These are phyloP conservation scores for Chaetorhynchus papuensis DNA, from an alignment of 2,113 vertebrate species.

Conservation along the genomic window DNA sequence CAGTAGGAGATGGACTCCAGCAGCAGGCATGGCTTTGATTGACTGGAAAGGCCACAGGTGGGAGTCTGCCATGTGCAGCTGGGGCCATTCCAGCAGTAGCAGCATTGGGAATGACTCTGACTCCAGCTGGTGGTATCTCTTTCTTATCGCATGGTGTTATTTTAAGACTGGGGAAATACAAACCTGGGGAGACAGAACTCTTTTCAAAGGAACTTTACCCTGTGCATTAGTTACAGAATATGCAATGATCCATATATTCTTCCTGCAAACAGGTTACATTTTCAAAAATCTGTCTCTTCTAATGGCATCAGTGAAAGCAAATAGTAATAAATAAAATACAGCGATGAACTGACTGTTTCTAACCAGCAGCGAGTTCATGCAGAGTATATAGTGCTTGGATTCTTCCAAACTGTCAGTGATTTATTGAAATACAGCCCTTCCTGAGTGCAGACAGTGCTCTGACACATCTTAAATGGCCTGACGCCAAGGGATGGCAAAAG, in stretches of 20 bases:
- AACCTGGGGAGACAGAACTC: neutral
- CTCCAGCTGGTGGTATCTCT: neutral
- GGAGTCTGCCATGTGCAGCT: neutral
- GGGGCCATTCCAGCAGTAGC: neutral
- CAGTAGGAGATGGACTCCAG: neutral
- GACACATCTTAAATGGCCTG: neutral
- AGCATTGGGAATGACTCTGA: neutral
- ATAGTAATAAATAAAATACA: neutral
- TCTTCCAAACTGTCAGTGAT: neutral
- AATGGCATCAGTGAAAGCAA: neutral
- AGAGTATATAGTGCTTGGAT: neutral
- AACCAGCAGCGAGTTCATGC: neutral
- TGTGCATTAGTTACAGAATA: neutral
- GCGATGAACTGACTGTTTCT: neutral
- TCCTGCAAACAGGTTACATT: neutral
- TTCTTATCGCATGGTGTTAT: neutral
- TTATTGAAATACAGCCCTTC: neutral
- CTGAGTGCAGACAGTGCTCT: neutral
- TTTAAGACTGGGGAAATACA: neutral
- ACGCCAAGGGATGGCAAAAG: neutral
- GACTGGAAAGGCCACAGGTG: neutral
- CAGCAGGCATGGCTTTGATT: neutral
- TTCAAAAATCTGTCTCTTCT: neutral
- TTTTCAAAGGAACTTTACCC: neutral
- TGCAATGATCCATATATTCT: neutral